Conservation (phyloP, 2,113 vertebrate species). For the Microcebus griseorufus region DNA sequence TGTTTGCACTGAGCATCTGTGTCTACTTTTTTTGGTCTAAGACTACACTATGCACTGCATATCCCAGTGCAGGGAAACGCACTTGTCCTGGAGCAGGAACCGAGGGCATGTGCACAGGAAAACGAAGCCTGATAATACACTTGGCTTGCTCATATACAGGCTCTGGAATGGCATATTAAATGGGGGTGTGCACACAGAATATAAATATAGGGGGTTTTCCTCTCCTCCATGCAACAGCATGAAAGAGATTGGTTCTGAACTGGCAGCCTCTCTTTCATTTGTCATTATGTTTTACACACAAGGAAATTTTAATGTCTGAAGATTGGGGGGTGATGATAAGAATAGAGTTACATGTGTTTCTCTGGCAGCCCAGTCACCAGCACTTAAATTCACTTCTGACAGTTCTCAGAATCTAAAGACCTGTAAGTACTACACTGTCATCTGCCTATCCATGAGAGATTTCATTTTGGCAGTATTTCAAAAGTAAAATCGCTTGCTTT, state of each 20-base stretch:
- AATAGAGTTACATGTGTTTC: slow-evolving; percentile 61
- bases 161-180: not conserved
- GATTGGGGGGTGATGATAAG: slow-evolving; percentile 63
- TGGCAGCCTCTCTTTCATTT: slow-evolving; percentile 60
- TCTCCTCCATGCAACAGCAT: not conserved
- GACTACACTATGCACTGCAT: rapidly evolving
- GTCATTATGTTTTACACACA: slow-evolving; percentile 68
- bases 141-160: rapidly evolving
- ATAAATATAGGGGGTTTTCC: not conserved
- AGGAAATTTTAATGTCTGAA: slow-evolving; percentile 63
- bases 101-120: rapidly evolving
- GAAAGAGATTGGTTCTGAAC: not conserved
- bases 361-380: slow-evolving; percentile 64
- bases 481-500: slow-evolving; percentile 56
- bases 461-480: slow-evolving; percentile 79
- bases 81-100: not conserved
- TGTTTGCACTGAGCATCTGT: not conserved
- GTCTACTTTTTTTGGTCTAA: not conserved
- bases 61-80: rapidly evolving
- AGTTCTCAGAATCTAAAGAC: slow-evolving; percentile 76
- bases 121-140: rapidly evolving
- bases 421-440: slow-evolving; percentile 77
- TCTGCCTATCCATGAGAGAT: slow-evolving; percentile 73
- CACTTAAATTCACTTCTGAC: slow-evolving; percentile 76
- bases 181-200: not conserved